Percentiles rank a stretch among this genome's conserved stretches.
These are phyloP conservation scores for Trichonephila inaurata DNA, from an alignment of 1,140 invertebrate species.

Conservation along the genomic window DNA sequence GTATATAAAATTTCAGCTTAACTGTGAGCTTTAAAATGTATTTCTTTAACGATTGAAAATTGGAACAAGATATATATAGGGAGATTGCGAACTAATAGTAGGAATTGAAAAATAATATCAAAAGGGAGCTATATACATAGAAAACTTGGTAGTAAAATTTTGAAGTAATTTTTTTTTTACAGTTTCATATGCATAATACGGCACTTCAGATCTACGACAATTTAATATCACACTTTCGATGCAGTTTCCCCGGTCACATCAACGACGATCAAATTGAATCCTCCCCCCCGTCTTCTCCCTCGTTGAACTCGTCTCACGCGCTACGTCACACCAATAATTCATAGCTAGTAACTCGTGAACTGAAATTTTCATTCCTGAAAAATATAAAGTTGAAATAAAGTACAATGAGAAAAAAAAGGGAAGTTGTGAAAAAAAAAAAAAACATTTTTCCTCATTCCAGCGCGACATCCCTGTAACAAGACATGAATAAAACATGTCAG, in stretches of 20 bases:
- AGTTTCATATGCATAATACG: no score
- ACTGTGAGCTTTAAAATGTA: no score
- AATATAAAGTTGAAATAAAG: background rate
- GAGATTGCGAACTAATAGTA: no score
- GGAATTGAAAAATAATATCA: no score
- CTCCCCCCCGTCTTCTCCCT: background rate
- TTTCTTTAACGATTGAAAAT: no score
- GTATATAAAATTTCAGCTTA: no score
- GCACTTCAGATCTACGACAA: background rate
- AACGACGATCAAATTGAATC: background rate
- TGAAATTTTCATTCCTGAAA: slow-evolving; percentile 51
- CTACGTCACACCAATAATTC: slow-evolving; percentile 51
- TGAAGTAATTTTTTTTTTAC: no score
- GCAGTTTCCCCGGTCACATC: background rate
- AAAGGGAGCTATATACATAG: no score
- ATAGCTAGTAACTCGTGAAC: slow-evolving; percentile 16
- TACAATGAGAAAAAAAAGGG: background rate
- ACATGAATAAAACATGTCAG: slow-evolving; percentile 75
- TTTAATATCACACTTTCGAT: background rate
- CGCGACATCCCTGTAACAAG: slow-evolving; percentile 66
- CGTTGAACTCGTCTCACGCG: background rate
- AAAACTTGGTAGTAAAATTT: no score
- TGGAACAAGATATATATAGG: no score
- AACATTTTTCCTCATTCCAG: background rate
- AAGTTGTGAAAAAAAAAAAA: slow-evolving; percentile 34